Conservation (phyloP, 1,140 invertebrate species). For the Nixonia krombeini region DNA sequence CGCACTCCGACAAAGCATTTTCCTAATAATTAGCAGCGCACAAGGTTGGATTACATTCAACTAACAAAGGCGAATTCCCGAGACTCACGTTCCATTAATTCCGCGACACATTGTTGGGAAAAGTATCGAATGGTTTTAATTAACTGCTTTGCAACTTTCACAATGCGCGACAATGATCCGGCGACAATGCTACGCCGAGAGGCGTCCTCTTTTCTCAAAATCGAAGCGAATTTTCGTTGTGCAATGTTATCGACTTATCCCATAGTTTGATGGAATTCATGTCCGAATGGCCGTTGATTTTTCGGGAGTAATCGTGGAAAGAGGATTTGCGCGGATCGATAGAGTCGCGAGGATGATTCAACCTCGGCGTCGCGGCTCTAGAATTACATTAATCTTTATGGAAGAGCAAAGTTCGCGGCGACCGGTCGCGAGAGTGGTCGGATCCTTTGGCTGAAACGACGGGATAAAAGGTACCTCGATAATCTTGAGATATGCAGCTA, state of each 20-base stretch:
- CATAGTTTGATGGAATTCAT: too few species aligned
- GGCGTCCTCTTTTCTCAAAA: too few species aligned
- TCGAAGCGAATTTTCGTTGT: too few species aligned
- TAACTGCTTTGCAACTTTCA: constrained; percentile 16
- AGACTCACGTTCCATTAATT: too few species aligned
- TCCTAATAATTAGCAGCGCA: constrained; percentile 14
- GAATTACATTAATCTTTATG: constrained; percentile 48
- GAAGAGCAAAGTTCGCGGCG: constrained; percentile 30
- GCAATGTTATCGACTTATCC: too few species aligned
- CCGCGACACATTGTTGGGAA: too few species aligned
- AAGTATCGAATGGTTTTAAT: constrained; percentile 33
- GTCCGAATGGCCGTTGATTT: too few species aligned
- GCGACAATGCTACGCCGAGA: too few species aligned
- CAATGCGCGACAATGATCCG: too few species aligned
- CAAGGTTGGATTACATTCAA: constrained; percentile 15
- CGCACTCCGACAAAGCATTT: background rate
- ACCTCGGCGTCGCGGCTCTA: constrained; percentile 32
- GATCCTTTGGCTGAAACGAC: constrained; percentile 27
- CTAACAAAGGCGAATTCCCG: constrained; percentile 12
- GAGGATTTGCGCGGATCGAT: constrained; percentile 17
- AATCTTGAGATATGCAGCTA: constrained; percentile 43
- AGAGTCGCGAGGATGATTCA: constrained; percentile 30
- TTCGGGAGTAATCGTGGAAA: too few species aligned
- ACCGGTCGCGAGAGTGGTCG: constrained; percentile 37
- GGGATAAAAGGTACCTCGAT: constrained; percentile 31